These are phyloP conservation scores for Elysia crispata DNA, from an alignment of 2,888 invertebrate genomes.

Conservation along the genomic window DNA sequence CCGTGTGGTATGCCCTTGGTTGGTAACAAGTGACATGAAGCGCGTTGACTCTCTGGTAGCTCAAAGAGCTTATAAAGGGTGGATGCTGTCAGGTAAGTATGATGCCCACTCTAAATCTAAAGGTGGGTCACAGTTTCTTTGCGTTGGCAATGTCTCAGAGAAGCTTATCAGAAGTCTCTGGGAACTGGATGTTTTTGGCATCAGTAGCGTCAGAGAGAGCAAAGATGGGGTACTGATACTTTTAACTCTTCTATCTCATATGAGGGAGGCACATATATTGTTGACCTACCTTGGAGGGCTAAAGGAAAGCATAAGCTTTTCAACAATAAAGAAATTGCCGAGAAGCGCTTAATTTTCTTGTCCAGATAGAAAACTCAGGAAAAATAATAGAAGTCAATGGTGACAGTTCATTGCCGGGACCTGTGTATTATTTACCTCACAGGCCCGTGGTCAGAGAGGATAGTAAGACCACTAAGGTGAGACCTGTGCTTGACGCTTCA, in stretches of 20 bases:
- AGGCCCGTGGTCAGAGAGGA: slow-evolving; percentile 40
- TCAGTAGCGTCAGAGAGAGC: background rate
- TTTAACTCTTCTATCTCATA: background rate
- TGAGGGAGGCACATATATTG: background rate
- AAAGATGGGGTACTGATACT: background rate
- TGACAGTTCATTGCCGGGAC: background rate
- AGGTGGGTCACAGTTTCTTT: background rate
- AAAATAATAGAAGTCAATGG: slow-evolving; percentile 12
- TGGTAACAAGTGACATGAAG: background rate
- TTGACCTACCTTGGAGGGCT: background rate
- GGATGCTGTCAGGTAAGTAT: background rate
- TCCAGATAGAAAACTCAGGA: slow-evolving; percentile 10
- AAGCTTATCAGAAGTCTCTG: background rate
- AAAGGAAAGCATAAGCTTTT: background rate
- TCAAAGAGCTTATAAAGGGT: background rate
- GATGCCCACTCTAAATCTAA: background rate
- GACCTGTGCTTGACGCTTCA: slow-evolving; percentile 59
- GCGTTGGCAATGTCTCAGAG: background rate
- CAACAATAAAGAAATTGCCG: background rate
- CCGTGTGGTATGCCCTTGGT: too few species aligned
- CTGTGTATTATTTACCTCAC: slow-evolving; percentile 46
- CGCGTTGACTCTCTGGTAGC: background rate
- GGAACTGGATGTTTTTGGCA: background rate
- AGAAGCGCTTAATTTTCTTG: background rate
- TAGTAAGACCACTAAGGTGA: slow-evolving; percentile 56